Evolutionary conservation across 2,113 vertebrate genomes (phyloP).

Genomic region (mouse (Mus musculus)): GRCm39 chr14:99359001-99359500

Average conservation of each 20-base stretch:
- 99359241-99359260: not conserved
- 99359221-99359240: not conserved
- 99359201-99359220: not conserved
- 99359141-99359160: not conserved
- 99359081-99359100: slow-evolving; percentile 17
- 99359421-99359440: not conserved
- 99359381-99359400: not conserved
- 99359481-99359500: not conserved
- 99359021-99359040: not conserved
- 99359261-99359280: not conserved
- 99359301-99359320: not conserved
- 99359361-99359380: not conserved
- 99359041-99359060: not conserved
- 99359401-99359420: not conserved
- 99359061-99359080: not conserved
- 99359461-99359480: not conserved
- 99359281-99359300: not conserved
- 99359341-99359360: not conserved
- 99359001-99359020: not conserved
- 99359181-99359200: not conserved
- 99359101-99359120: not conserved
- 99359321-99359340: not conserved
- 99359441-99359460: not conserved
- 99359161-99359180: not conserved
- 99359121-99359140: not conserved